Evolutionary conservation across 1,140 invertebrate genomes (phyloP).

Genomic region (Belonocnema kinseyi): DNA sequence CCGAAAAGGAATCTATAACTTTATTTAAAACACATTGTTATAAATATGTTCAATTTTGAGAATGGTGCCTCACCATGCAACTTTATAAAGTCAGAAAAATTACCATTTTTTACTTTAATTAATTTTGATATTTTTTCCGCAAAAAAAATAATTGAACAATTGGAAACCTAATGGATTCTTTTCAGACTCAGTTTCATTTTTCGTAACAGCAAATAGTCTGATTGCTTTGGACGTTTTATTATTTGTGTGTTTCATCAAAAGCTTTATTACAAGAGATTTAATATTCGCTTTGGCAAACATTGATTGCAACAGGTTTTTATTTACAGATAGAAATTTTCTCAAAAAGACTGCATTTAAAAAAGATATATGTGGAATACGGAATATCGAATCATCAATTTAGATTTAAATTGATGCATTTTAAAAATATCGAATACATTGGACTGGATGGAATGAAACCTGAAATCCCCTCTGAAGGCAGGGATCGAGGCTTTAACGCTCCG

Average conservation of each 20-base stretch:
- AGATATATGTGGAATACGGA: neutral
- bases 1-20: too few species aligned
- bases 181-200: too few species aligned
- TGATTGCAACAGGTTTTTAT: neutral
- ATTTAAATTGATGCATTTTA: slow-evolving; percentile 9
- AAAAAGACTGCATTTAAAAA: neutral
- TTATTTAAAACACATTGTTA: too few species aligned
- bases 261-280: neutral
- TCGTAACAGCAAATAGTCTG: neutral
- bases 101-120: too few species aligned
- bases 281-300: neutral
- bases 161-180: too few species aligned
- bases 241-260: neutral
- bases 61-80: too few species aligned
- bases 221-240: neutral
- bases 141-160: too few species aligned
- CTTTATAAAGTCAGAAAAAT: too few species aligned
- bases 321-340: neutral
- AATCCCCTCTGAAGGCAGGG: neutral
- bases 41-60: too few species aligned
- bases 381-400: slow-evolving; percentile 12
- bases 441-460: neutral
- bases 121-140: too few species aligned
- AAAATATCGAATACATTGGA: slow-evolving; percentile 11
- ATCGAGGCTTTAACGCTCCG: slow-evolving; percentile 63